Evolutionary conservation across 1,140 invertebrate species (phyloP).

Genomic region (Stegodyphus mimosarum): DNA sequence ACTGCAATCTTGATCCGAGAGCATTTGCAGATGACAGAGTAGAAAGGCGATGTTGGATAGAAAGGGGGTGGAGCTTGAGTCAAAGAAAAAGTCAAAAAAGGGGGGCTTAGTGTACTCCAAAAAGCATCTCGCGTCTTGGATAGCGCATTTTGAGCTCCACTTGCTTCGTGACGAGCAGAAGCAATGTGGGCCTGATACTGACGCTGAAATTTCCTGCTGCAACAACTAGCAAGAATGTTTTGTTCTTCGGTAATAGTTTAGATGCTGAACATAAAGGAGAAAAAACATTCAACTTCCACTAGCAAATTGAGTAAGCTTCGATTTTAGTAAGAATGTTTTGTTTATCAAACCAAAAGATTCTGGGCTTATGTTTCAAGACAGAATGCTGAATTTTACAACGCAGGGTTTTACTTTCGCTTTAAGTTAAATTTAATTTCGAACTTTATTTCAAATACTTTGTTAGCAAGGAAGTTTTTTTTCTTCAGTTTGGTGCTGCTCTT

Average conservation of each 20-base stretch:
- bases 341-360: too few species aligned
- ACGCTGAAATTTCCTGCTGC: neutral
- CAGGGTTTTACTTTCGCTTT: too few species aligned
- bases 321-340: too few species aligned
- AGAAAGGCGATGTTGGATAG: neutral
- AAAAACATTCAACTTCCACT: neutral
- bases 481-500: too few species aligned
- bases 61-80: neutral
- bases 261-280: neutral
- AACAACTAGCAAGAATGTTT: neutral
- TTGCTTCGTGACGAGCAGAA: constrained; percentile 14
- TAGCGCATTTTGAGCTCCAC: constrained; percentile 25
- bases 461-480: too few species aligned
- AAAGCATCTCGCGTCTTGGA: constrained; percentile 6
- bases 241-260: constrained; percentile 13
- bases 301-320: too few species aligned
- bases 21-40: constrained; percentile 38
- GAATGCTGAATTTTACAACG: too few species aligned
- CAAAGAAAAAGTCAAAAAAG: neutral
- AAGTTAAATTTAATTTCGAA: too few species aligned
- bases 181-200: constrained; percentile 10
- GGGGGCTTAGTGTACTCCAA: neutral
- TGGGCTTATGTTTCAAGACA: too few species aligned
- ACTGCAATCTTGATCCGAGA: constrained; percentile 23
- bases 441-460: too few species aligned